phyloP scores from a whole-genome alignment of 2,113 vertebrate species.

The Muscicapa adusta region DNA sequence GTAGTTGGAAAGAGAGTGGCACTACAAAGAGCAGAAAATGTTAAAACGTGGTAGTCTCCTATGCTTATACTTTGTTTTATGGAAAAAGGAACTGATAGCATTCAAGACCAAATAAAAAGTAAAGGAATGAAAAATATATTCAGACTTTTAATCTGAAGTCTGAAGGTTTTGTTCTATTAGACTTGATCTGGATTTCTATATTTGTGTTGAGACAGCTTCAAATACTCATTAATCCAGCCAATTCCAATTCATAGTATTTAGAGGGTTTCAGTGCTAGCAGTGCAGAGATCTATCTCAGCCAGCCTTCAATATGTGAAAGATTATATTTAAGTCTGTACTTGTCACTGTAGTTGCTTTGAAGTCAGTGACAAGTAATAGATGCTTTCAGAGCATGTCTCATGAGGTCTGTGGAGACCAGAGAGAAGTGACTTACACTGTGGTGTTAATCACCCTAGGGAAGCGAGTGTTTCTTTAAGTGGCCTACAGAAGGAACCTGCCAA shows the following conservation, averaged over 20 bases:
- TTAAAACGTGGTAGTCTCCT: neutral
- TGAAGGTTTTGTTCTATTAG: neutral
- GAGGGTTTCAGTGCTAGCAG: neutral
- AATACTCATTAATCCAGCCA: neutral
- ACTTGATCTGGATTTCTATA: neutral
- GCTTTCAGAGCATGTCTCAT: neutral
- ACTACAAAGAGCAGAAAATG: neutral
- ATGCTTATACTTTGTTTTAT: neutral
- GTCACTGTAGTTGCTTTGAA: neutral
- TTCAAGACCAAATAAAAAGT: neutral
- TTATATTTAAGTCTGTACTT: neutral
- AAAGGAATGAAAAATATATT: neutral
- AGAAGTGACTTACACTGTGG: neutral
- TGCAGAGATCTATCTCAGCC: neutral
- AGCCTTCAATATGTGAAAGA: neutral
- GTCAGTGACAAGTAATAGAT: neutral
- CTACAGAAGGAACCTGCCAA: neutral
- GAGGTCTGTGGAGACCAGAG: neutral
- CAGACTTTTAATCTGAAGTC: neutral
- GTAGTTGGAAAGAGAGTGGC: neutral
- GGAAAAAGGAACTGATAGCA: neutral
- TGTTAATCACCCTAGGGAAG: neutral
- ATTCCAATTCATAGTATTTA: neutral
- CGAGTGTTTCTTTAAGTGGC: neutral
- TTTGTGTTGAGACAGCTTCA: neutral